phyloP scores from a whole-genome alignment of 2,113 vertebrate genomes.

The Dinomys branickii region DNA sequence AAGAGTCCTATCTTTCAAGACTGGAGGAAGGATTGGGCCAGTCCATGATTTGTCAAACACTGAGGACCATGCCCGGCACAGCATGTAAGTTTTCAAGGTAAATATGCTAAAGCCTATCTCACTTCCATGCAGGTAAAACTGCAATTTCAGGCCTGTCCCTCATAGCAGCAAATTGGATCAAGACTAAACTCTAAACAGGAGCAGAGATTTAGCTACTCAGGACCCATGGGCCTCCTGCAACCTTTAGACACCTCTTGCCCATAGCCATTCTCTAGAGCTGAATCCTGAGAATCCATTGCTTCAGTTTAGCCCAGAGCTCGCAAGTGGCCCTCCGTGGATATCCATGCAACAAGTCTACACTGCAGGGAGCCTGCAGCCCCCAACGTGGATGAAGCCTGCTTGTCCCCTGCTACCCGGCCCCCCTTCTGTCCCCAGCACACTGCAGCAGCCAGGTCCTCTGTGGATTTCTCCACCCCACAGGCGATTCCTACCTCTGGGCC shows the following conservation, averaged over 20 bases:
- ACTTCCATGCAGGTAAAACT: not conserved
- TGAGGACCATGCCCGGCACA: too few species aligned
- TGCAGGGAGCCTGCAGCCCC: too few species aligned
- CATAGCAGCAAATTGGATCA: not conserved
- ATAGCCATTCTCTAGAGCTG: not conserved
- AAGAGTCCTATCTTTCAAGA: not conserved
- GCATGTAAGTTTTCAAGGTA: constrained; percentile 63
- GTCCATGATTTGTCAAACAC: too few species aligned
- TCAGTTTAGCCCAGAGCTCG: not conserved
- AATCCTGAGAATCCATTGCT: not conserved
- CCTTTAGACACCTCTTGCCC: not conserved
- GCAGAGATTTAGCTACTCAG: not conserved
- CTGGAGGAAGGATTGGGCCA: not conserved
- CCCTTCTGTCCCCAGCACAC: not conserved
- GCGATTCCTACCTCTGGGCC: not conserved
- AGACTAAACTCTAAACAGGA: not conserved
- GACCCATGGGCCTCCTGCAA: not conserved
- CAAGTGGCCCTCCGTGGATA: not conserved
- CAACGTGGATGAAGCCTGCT: too few species aligned
- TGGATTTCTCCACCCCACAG: not conserved
- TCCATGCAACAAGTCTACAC: not conserved
- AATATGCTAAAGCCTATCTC: constrained; percentile 23
- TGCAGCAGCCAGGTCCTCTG: not conserved
- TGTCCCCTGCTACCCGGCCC: not conserved
- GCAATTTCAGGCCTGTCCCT: constrained; percentile 2